A percentile compares a stretch with the other conserved stretches of the same genome.
Evolutionary conservation across 2,113 vertebrate species (phyloP).

Genomic region (Petromus typicus): DNA sequence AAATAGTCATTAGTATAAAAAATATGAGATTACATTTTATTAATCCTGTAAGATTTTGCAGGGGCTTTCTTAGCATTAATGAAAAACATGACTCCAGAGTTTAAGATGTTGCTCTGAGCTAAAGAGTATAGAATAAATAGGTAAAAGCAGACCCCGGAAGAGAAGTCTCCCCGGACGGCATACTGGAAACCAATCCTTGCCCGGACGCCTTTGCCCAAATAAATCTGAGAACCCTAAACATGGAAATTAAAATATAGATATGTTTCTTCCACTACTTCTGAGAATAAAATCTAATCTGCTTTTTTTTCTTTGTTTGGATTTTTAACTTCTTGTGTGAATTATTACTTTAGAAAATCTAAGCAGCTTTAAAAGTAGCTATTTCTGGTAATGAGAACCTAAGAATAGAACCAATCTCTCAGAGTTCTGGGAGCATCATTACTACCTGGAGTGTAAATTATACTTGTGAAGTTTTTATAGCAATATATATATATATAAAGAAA

Average conservation of each 20-base stretch:
- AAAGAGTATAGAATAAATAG: neutral
- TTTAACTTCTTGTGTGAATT: conserved; percentile 15
- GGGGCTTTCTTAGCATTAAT: neutral
- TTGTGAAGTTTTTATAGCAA: neutral
- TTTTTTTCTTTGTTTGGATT: neutral
- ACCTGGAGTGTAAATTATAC: conserved; percentile 7
- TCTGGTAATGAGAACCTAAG: neutral
- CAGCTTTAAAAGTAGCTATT: conserved; percentile 14
- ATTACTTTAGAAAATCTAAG: conserved; percentile 31
- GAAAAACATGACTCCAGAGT: neutral
- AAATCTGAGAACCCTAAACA: neutral
- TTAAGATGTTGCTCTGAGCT: neutral
- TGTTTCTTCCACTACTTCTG: neutral
- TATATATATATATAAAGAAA: neutral
- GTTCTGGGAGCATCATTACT: neutral
- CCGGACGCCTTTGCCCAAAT: neutral
- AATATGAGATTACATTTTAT: neutral
- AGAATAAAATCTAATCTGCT: neutral
- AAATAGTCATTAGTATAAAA: conserved; percentile 18
- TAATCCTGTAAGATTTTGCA: neutral
- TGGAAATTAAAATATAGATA: neutral
- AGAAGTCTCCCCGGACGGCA: neutral
- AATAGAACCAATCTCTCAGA: neutral
- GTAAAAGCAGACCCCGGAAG: neutral
- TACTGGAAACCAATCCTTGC: neutral